Evolutionary conservation across 2,888 invertebrate genomes (phyloP), one percentile per base, ranked within the genome.

Genomic region (Pollenia amentaria): DNA sequence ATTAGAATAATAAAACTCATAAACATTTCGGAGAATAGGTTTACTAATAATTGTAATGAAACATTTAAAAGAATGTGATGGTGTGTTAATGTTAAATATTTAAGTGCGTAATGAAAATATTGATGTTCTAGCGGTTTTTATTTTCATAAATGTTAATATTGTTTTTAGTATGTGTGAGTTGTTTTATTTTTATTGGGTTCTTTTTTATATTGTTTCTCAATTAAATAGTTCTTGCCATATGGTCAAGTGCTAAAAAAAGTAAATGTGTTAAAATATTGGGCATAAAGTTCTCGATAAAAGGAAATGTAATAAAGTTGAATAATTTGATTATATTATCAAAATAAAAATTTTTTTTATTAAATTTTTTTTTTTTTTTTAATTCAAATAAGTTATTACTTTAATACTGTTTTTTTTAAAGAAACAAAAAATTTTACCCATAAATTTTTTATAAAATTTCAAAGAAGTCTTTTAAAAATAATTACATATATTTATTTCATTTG

Each of bases 221-320:
- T 18, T 7, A 14, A 55, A 44, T 42, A 44, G 10, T 18, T 3
- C 18, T 21, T 1, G 21, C 55, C 42, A 72, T 55, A 44, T 72
- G 72, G 44, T 72, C 21, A 65, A 21, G 3, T 42, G 42, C 21
- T 29, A 29, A 72, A n/a, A n/a, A 51, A 51, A 38, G 10, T 16
- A 3, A 42, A 29, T 16, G 12, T 44, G 6, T 29, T 29, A 60
- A 14, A 11, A 57, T 57, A 42, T 42, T 57, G 21, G 48, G 16
- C 7, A 38, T 73, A 18, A 51, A 70, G 10, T 16, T 7, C 7
- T 7, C 2, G 10, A 4, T 11, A 53, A 29, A 18, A 42, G 8
- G 42, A 44, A 44, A n/a, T 62, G 40, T n/a, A 62, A 51, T 14
- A 0, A 29, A 29, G 6, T 6, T 29, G 6, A 29, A 29, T 0